Base-by-base conservation (phyloP, 2,797 vertebrate genomes). In the Falco naumanni region DNA sequence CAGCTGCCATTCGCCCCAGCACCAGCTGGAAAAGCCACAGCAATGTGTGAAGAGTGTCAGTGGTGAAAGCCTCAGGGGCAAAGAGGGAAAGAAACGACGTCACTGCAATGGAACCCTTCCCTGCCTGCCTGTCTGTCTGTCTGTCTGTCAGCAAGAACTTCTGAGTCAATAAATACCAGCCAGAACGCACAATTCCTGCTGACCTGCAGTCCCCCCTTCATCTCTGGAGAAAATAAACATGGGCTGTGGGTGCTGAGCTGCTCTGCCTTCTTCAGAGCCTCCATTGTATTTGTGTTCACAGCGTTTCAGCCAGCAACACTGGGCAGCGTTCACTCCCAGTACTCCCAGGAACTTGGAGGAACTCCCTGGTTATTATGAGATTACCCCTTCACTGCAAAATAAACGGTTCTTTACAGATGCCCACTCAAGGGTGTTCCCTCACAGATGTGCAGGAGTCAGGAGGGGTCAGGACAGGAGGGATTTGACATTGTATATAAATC, bases 101-200 rank as follows among this genome's bases (percentile, higher is more conserved):
- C 93, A 96, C 93, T 95, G 86, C 95, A 97, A 98, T 94, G 96
- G 97, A 95, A 97, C 93, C 94, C 88, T 97, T 97, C 96, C 96
- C 97, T 96, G 95, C 93, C 97, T 96, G 95, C 93, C 96, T 95
- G 96, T n/a, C 97, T 96, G 97, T 97, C 97, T 96, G 86, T 97
- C 93, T 96, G 96, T 98, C 98, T 98, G 97, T 98, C 98, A 98
- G 95, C 97, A 85, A 94, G 95, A 95, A 84, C 95, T 96, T 98
- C 97, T 98, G 97, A 96, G 91, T 98, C 98, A 98, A 98, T 97
- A 98, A 98, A 98, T 98, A 98, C 78, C 93, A 95, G 97, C 95
- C 97, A 97, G 84, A 97, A 98, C 4, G 95, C 96, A 94, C 95
- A 95, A 95, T 95, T 97, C 89, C 86, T 82, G 80, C 90, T 97